Evolutionary conservation across 2,113 vertebrate genomes (phyloP).

Genomic region (Leucopternis melanops): DNA sequence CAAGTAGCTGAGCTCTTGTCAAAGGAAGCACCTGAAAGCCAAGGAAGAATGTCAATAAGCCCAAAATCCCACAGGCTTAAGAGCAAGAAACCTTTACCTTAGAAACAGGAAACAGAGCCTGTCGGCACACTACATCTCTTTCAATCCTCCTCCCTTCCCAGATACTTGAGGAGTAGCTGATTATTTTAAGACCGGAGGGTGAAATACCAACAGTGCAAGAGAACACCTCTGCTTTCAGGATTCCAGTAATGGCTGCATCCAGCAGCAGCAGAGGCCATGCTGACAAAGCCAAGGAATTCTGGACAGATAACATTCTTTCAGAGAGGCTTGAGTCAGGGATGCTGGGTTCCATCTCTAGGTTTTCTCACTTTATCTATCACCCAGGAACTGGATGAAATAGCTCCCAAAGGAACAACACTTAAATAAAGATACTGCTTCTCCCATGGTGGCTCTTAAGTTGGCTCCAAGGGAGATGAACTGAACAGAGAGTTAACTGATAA

Average conservation of each 20-base stretch:
- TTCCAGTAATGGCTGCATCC: neutral
- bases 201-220: neutral
- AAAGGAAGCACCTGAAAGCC: slow-evolving; percentile 74
- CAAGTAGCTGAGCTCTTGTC: slow-evolving; percentile 78
- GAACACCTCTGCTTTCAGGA: neutral
- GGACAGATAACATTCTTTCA: neutral
- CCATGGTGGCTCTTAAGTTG: neutral
- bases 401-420: neutral
- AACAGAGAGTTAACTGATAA: neutral
- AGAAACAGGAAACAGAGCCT: neutral
- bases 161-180: neutral
- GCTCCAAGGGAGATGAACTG: neutral
- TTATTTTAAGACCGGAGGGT: neutral
- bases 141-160: neutral
- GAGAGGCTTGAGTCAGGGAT: neutral
- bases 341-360: neutral
- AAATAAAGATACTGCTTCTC: neutral
- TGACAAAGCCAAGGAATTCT: neutral
- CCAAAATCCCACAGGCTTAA: neutral
- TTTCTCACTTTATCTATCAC: neutral
- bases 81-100: neutral
- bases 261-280: neutral
- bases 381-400: neutral
- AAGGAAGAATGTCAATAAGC: neutral
- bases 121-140: neutral